Evolutionary conservation across 30 jellyfish, hydroid and myxozoan species (phyloP), one percentile per base, ranked within the genome.

Genomic region (Mastigias papua): DNA sequence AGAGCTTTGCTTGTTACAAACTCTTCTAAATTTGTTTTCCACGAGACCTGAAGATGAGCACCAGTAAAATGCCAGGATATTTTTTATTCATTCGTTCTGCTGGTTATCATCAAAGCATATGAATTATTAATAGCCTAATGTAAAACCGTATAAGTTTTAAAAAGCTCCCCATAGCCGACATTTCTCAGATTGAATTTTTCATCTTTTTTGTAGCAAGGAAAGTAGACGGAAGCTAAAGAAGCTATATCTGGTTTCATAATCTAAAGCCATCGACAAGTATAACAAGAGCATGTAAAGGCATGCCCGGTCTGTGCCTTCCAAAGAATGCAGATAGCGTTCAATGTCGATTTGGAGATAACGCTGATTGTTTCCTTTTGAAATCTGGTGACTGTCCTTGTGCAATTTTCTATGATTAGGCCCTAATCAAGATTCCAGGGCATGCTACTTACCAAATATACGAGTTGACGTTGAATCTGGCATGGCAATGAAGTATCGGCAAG

Each of bases 401-500:
- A 26, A 9, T 23, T 6, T 21, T 63, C 8, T 27, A 8, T 21
- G 42, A 23, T 63, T 63, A 63, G 74, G 1, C 25, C 68, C 23
- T 71, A 6, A 23, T 7, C 34, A n/a, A 42, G 70, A 10, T 72
- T 72, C 21, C 68, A 29, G 37, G 68, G 70, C 68, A 72, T 72
- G 83, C 34, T 26, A 13, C 22, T 63, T 27, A 63, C 7, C 42
- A 26, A 9, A 22, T 1, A 5, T 17, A 63, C 46, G 5, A 22
- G 42, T 10, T 8, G 69, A 57, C 9, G 2, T 8, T 16, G 30
- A 22, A 57, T 16, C 23, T 8, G 69, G 26, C 30, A 25, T 79
- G 90, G 73, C 72, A 11, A 34, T 79, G 31, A 79, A 61, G 75
- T 16, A 26, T 63, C 90, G 90, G 31, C 90, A 79, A 25, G 79